Conservation (phyloP, 2,113 vertebrate genomes). For the Corythaixoides concolor region DNA sequence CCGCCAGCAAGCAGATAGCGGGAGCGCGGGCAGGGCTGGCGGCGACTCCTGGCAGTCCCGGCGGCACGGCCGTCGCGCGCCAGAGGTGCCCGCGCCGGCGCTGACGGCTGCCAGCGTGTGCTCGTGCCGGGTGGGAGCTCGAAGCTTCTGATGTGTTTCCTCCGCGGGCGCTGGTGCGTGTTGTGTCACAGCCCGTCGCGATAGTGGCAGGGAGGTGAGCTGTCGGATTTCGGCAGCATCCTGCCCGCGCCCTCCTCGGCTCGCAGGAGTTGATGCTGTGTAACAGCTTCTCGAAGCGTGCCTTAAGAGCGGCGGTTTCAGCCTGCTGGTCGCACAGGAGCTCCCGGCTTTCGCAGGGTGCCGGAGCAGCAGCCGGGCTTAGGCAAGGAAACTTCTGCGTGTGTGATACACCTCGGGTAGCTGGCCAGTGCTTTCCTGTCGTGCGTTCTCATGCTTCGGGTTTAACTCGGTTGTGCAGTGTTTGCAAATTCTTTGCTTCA, state of each 20-base stretch:
- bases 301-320: background rate
- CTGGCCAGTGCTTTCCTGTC: background rate
- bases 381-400: background rate
- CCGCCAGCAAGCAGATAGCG: conserved; percentile 27
- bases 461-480: background rate
- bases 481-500: background rate
- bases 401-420: background rate
- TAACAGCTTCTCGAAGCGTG: background rate
- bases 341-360: background rate
- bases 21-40: conserved; percentile 36
- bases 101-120: conserved; percentile 17
- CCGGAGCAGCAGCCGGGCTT: background rate
- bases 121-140: conserved; percentile 48
- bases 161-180: background rate
- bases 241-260: background rate
- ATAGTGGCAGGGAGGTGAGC: background rate
- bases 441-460: background rate
- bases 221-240: background rate
- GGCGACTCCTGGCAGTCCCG: background rate
- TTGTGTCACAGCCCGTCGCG: background rate
- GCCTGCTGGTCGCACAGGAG: background rate
- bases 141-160: background rate
- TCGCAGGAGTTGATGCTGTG: background rate
- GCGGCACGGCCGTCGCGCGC: conserved; percentile 24
- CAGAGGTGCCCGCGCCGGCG: background rate